Evolutionary conservation across 2,888 invertebrate genomes (phyloP).

Genomic region (Blastobasis adustella): DNA sequence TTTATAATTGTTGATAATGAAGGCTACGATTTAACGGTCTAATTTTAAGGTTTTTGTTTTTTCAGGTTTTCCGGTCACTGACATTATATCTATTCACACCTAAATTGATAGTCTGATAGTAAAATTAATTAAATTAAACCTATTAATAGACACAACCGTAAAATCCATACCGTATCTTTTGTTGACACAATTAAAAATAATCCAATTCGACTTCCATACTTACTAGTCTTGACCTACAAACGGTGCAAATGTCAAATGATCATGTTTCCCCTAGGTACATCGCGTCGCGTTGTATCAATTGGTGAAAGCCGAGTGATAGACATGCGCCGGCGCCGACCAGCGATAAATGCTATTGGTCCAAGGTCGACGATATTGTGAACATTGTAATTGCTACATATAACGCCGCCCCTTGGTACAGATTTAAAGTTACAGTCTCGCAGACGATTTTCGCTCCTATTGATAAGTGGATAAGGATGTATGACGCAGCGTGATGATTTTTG

Average conservation of each 20-base stretch:
- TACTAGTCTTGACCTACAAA: slow-evolving; percentile 60
- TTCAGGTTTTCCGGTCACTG: too few species aligned
- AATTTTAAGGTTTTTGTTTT: too few species aligned
- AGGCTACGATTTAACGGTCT: too few species aligned
- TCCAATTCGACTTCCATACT: slow-evolving; percentile 6
- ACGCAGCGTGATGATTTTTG: too few species aligned
- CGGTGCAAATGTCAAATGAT: slow-evolving; percentile 50
- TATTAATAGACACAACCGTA: neutral
- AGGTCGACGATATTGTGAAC: slow-evolving; percentile 43
- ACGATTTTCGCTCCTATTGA: too few species aligned
- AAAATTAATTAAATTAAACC: too few species aligned
- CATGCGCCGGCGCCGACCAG: slow-evolving; percentile 21
- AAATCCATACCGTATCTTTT: neutral
- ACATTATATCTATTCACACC: too few species aligned
- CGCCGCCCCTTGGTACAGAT: too few species aligned
- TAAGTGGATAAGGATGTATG: too few species aligned
- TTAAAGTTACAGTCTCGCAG: too few species aligned
- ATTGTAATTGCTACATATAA: neutral
- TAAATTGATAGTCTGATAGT: too few species aligned
- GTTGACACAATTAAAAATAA: neutral
- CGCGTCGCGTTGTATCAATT: slow-evolving; percentile 23
- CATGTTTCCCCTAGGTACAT: slow-evolving; percentile 22
- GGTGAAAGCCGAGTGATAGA: slow-evolving; percentile 60
- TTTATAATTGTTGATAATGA: too few species aligned
- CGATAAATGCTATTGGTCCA: slow-evolving; percentile 54